These are phyloP conservation scores for Lithobates pipiens DNA, from an alignment of 2,797 vertebrate genomes.

Conservation along the genomic window DNA sequence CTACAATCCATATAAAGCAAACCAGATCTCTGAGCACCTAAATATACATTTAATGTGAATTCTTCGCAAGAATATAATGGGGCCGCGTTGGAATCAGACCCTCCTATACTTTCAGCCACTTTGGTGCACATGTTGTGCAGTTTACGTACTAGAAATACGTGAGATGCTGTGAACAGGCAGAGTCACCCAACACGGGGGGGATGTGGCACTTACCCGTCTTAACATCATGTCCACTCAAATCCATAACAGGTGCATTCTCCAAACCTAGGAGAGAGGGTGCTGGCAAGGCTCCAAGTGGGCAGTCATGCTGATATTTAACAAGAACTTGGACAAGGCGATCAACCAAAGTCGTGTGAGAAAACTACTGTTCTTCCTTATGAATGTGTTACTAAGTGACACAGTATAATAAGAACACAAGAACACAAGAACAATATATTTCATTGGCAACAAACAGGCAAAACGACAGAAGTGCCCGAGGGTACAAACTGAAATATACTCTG, in stretches of 20 bases:
- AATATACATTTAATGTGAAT: slow-evolving; percentile 20
- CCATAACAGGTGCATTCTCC: slow-evolving; percentile 50
- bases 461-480: not conserved
- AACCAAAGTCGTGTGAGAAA: not conserved
- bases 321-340: slow-evolving; percentile 25
- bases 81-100: slow-evolving; percentile 8
- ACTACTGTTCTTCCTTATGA: slow-evolving; percentile 7
- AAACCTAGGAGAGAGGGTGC: slow-evolving; percentile 30
- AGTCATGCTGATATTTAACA: slow-evolving; percentile 41
- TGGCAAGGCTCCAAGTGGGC: slow-evolving; percentile 27
- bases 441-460: not conserved
- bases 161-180: slow-evolving; percentile 45
- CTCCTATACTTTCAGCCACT: slow-evolving; percentile 10
- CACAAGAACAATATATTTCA: slow-evolving; percentile 12
- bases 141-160: slow-evolving; percentile 37
- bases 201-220: slow-evolving; percentile 50
- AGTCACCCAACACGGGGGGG: slow-evolving; percentile 44
- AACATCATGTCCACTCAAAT: slow-evolving; percentile 47
- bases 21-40: not conserved
- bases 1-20: not conserved
- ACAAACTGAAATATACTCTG: slow-evolving; percentile 9
- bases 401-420: slow-evolving; percentile 15
- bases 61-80: not conserved
- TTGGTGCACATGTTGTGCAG: slow-evolving; percentile 38
- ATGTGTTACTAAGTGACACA: slow-evolving; percentile 6